A percentile compares a stretch with the other conserved stretches of the same genome.
These are phyloP conservation scores for Diceros bicornis DNA, from an alignment of 2,797 vertebrate species.

Conservation along the genomic window DNA sequence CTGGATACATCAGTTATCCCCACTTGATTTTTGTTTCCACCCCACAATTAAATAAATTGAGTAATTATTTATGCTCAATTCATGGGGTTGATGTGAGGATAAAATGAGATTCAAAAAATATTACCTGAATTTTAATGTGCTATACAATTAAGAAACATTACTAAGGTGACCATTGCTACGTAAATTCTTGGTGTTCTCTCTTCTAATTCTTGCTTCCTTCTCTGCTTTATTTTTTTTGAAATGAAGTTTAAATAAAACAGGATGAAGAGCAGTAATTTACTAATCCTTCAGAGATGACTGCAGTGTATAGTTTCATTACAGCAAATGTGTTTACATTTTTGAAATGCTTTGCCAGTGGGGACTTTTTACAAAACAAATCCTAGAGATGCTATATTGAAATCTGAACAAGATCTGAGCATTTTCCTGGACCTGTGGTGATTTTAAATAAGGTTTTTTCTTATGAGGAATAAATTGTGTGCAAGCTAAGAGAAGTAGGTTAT, in stretches of 20 bases:
- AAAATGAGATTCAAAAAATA: not conserved
- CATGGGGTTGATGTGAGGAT: not conserved
- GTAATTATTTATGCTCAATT: not conserved
- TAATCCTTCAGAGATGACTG: not conserved
- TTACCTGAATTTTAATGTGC: not conserved
- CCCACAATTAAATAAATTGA: not conserved
- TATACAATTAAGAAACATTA: not conserved
- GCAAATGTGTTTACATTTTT: slow-evolving; percentile 20
- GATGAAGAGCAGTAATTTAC: not conserved
- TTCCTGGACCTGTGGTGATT: not conserved
- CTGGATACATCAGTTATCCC: not conserved
- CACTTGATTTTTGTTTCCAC: not conserved
- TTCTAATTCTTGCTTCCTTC: not conserved
- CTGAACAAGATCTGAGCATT: not conserved
- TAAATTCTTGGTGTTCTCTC: not conserved
- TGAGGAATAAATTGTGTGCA: not conserved
- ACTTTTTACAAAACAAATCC: slow-evolving; percentile 9
- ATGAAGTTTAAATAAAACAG: slow-evolving; percentile 4
- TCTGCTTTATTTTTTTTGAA: not conserved
- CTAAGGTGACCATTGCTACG: not conserved
- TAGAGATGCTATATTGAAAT: slow-evolving; percentile 8
- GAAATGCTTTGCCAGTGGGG: not conserved
- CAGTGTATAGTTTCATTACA: not conserved
- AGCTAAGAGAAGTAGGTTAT: not conserved
- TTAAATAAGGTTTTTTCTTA: slow-evolving; percentile 30